Percentiles rank a stretch among this genome's conserved stretches.
phyloP scores from a whole-genome alignment of 2,888 invertebrate species.

The Drosophila anomalata region DNA sequence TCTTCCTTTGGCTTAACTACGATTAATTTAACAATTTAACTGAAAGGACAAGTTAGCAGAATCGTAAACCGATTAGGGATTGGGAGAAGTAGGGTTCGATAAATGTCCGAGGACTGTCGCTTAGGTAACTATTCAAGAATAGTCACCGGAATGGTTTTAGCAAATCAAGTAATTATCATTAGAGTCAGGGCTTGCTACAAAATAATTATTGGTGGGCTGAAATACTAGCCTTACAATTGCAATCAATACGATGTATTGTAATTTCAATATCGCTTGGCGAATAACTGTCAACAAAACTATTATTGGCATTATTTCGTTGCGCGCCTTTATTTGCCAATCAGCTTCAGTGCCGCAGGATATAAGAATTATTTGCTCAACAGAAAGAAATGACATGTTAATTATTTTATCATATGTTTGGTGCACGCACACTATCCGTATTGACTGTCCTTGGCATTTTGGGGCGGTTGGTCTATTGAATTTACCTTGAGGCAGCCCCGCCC shows the following conservation, averaged over 20 bases:
- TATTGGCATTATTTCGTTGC: constrained; percentile 1
- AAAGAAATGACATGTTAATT: constrained; percentile 31
- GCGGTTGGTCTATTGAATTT: constrained; percentile 30
- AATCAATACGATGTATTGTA: not conserved
- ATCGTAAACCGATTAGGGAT: not conserved
- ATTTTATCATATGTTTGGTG: not conserved
- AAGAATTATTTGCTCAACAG: constrained; percentile 17
- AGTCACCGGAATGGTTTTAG: not conserved
- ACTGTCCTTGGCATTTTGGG: constrained; percentile 22
- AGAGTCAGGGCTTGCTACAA: not conserved
- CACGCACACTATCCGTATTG: not conserved
- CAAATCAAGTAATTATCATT: not conserved
- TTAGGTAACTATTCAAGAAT: not conserved
- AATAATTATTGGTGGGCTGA: no score
- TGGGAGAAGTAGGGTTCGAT: not conserved
- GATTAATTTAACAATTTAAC: constrained; percentile 15
- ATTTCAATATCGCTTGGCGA: not conserved
- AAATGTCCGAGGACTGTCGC: not conserved
- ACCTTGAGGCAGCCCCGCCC: constrained; percentile 20
- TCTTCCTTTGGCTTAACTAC: constrained; percentile 40
- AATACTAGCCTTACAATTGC: not conserved
- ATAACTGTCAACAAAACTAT: constrained; percentile 16
- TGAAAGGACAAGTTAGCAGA: not conserved
- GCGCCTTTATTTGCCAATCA: not conserved
- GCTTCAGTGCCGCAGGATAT: constrained; percentile 12